Conservation (phyloP, 1,140 invertebrate genomes). For the Drosophila ambigua region DNA sequence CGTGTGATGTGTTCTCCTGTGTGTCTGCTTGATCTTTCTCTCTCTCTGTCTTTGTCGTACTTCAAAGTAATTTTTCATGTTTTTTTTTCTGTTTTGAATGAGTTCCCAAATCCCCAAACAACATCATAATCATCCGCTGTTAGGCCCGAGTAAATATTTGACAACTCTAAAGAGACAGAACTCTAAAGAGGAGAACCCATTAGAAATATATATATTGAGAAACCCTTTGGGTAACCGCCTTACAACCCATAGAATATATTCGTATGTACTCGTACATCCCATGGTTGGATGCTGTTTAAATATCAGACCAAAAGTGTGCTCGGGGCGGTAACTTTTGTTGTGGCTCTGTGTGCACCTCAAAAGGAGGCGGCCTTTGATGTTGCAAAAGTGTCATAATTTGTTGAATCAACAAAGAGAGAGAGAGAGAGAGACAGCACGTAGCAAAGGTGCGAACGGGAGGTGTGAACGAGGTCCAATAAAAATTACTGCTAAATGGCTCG, state of each 20-base stretch:
- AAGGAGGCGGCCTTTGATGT: constrained; percentile 66
- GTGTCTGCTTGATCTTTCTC: constrained; percentile 30
- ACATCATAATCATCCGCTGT: constrained; percentile 21
- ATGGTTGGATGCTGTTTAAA: constrained; percentile 77
- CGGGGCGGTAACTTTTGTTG: constrained; percentile 72
- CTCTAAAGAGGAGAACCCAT: constrained; percentile 43
- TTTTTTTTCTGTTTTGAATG: constrained; percentile 23
- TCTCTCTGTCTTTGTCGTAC: constrained; percentile 35
- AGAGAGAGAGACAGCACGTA: constrained; percentile 28
- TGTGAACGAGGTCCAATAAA: constrained; percentile 59
- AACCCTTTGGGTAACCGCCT: constrained; percentile 47
- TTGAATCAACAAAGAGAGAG: constrained; percentile 64
- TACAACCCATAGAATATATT: not conserved
- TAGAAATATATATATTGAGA: constrained; percentile 64
- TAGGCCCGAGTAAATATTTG: constrained; percentile 63
- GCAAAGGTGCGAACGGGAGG: constrained; percentile 65
- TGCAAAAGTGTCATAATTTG: constrained; percentile 71
- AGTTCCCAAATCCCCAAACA: constrained; percentile 12
- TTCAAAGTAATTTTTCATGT: constrained; percentile 49
- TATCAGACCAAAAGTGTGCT: constrained; percentile 56
- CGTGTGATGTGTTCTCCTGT: no score
- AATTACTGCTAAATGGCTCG: no score
- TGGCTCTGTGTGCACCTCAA: constrained; percentile 49
- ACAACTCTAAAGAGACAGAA: constrained; percentile 37
- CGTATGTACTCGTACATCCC: constrained; percentile 2